Base-by-base conservation (phyloP, 2,888 invertebrate genomes). In the Aethes cnicana region DNA sequence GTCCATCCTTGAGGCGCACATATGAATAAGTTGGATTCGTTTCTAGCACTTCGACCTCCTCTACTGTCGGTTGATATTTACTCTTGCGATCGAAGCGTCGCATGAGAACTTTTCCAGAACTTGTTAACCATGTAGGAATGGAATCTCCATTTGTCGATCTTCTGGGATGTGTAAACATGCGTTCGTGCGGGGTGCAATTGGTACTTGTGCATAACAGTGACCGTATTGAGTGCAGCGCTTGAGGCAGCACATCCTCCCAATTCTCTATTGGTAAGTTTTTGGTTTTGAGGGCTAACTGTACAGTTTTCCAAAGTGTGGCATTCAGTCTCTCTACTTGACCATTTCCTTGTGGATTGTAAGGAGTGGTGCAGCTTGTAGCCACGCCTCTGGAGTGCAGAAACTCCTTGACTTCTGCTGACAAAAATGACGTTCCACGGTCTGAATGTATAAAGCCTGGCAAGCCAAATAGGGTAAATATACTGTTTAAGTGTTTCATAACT, bases 201-300 rank as follows among this genome's bases (percentile, higher is more conserved):
- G 43, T 44, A 20, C 14, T 16, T 9, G 44, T 44, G 23, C 32
- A 44, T 33, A 32, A 23, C 2, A 44, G 32, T 2, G 44, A 44
- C 4, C 44, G 18, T 1, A 44, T 44, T 0, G 44, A 33, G 23
- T 37, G 25, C 7, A 37, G 37, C 2, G 37, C 9, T 2, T 9
- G 9, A 3, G 17, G 4, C 7, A 16, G 4, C 6, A 37, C 23
- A 4, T 3, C 4, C 3, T 37, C 37, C 23, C 37, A 25, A 23
- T n/a, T n/a, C n/a, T n/a, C n/a, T n/a, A n/a, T n/a, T n/a, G n/a
- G n/a, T n/a, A n/a, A n/a, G n/a, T n/a, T n/a, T n/a, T n/a, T n/a
- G n/a, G n/a, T n/a, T n/a, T n/a, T n/a, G n/a, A n/a, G n/a, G n/a
- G n/a, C n/a, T n/a, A n/a, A n/a, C n/a, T n/a, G n/a, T n/a, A n/a